Conservation (phyloP, 2,113 vertebrate genomes). For the Paramisgurnus dabryanus region DNA sequence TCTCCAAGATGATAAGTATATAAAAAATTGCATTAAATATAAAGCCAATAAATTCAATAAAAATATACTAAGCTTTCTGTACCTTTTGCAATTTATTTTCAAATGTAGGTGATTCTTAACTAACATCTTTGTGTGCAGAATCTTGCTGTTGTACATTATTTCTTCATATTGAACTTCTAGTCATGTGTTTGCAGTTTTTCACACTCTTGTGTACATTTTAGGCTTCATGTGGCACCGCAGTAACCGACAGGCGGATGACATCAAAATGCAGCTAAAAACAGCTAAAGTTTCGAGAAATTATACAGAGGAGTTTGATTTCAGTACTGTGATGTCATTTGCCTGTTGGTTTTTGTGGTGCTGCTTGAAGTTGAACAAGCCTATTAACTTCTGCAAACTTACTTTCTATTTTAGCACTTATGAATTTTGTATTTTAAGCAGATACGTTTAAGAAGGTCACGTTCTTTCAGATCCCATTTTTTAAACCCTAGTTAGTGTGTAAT, state of each 20-base stretch:
- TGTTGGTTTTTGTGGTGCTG: too few species aligned
- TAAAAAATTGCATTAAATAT: conserved; percentile 23
- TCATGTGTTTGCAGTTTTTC: neutral
- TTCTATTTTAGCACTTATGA: neutral
- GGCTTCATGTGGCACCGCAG: too few species aligned
- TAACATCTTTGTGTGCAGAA: neutral
- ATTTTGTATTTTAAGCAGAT: neutral
- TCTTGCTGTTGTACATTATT: neutral
- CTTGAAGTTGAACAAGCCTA: too few species aligned
- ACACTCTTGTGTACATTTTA: neutral
- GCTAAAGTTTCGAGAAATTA: too few species aligned
- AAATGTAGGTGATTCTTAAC: neutral
- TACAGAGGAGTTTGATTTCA: too few species aligned
- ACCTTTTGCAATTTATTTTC: conserved; percentile 27
- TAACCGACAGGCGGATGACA: too few species aligned
- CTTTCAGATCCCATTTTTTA: too few species aligned
- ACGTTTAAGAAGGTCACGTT: neutral
- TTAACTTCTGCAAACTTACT: neutral
- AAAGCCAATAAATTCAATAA: conserved; percentile 46
- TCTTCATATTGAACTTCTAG: neutral
- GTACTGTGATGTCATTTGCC: too few species aligned
- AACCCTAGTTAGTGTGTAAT: too few species aligned
- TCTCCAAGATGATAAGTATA: conserved; percentile 38
- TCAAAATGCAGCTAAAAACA: too few species aligned
- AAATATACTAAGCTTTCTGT: conserved; percentile 52